Conservation (phyloP, 2,888 invertebrate genomes). For the Pilophorus perplexus region DNA sequence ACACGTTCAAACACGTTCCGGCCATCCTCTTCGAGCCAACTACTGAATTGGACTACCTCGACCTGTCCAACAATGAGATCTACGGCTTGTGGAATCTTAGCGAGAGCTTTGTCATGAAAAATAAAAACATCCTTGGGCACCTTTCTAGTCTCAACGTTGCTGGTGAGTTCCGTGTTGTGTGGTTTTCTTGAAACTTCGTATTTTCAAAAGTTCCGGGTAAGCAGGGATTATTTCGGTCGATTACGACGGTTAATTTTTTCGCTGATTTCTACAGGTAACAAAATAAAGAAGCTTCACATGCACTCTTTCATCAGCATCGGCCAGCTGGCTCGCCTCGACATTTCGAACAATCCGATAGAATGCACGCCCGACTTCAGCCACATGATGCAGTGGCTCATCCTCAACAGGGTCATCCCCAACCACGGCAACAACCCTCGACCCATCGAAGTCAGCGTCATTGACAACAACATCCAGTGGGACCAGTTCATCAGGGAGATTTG, state of each 20-base stretch:
- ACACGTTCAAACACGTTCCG: slow-evolving; percentile 66
- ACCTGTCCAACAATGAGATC: slow-evolving; percentile 68
- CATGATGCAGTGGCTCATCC: slow-evolving; percentile 64
- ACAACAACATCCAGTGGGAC: slow-evolving; percentile 52
- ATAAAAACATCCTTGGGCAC: slow-evolving; percentile 58
- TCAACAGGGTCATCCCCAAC: slow-evolving; percentile 53
- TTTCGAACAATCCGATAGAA: slow-evolving; percentile 65
- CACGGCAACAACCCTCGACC: slow-evolving; percentile 50
- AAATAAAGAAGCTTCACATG: slow-evolving; percentile 54
- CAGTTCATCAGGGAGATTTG: slow-evolving; percentile 53
- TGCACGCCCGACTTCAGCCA: slow-evolving; percentile 68
- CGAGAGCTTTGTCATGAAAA: slow-evolving; percentile 54
- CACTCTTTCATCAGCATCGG: slow-evolving; percentile 47
- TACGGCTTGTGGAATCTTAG: slow-evolving; percentile 61
- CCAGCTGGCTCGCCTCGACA: slow-evolving; percentile 55
- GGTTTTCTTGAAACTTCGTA: too few species aligned
- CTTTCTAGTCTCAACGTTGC: slow-evolving; percentile 58
- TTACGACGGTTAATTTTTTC: not conserved
- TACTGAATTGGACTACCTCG: slow-evolving; percentile 63
- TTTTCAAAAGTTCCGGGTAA: not conserved
- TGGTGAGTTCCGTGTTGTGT: slow-evolving; percentile 51
- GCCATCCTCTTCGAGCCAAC: slow-evolving; percentile 65
- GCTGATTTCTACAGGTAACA: slow-evolving; percentile 53
- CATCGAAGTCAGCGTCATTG: slow-evolving; percentile 49
- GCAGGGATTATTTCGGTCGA: not conserved